Percentiles rank a stretch among this genome's conserved stretches.
phyloP scores from a whole-genome alignment of 2,113 vertebrate genomes.

The Marmota monax region DNA sequence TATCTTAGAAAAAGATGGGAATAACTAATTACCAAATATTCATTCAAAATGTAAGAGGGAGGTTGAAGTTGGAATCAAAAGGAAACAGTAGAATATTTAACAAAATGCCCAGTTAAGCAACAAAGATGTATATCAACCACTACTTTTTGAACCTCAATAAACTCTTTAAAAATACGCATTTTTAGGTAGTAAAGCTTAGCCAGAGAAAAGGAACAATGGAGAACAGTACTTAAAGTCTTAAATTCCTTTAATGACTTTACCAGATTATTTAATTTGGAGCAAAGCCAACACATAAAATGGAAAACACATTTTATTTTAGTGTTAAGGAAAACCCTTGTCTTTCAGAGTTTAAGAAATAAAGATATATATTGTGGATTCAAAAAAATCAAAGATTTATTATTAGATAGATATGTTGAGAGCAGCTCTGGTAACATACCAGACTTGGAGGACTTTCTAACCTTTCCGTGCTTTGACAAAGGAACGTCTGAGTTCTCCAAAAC shows the following conservation, averaged over 20 bases:
- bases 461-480: not conserved
- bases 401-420: constrained; percentile 12
- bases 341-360: not conserved
- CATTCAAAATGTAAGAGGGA: constrained; percentile 59
- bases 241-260: constrained; percentile 80
- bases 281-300: constrained; percentile 76
- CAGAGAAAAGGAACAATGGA: constrained; percentile 51
- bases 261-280: constrained; percentile 87
- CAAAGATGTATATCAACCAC: not conserved
- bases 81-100: not conserved
- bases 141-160: constrained; percentile 51
- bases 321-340: constrained; percentile 74
- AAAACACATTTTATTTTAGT: constrained; percentile 80
- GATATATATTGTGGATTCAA: constrained; percentile 1
- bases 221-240: constrained; percentile 73
- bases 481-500: not conserved
- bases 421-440: not conserved
- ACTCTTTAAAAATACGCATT: constrained; percentile 45
- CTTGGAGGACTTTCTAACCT: constrained; percentile 1
- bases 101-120: constrained; percentile 40
- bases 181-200: constrained; percentile 45
- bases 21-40: constrained; percentile 24
- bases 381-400: constrained; percentile 53
- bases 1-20: not conserved
- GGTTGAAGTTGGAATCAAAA: not conserved